These are phyloP conservation scores for Todiramphus saurophagus DNA, from an alignment of 2,113 vertebrate genomes.

Conservation along the genomic window DNA sequence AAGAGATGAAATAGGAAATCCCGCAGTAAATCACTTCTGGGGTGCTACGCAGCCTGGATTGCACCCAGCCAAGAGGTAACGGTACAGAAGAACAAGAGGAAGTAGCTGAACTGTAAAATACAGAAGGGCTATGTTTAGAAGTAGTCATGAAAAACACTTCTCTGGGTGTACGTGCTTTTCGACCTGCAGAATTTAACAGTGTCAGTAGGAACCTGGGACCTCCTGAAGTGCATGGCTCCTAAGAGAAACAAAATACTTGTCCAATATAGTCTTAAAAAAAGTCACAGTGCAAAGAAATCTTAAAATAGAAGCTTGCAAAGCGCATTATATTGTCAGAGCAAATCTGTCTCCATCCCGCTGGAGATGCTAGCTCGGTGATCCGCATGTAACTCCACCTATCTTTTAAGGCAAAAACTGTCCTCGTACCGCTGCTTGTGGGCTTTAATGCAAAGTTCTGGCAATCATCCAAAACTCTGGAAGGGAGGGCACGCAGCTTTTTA, in stretches of 20 bases:
- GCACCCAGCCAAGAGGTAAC: background rate
- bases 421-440: background rate
- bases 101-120: background rate
- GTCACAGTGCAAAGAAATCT: conserved; percentile 5
- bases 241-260: conserved; percentile 24
- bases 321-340: conserved; percentile 49
- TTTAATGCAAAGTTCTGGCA: conserved; percentile 26
- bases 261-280: conserved; percentile 20
- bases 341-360: conserved; percentile 3
- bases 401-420: conserved; percentile 29
- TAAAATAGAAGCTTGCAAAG: conserved; percentile 60
- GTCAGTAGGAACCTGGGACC: background rate
- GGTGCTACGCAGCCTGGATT: background rate
- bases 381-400: conserved; percentile 11
- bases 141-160: background rate
- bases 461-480: background rate
- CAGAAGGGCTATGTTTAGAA: background rate
- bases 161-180: fast-evolving
- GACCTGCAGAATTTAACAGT: background rate
- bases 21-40: background rate
- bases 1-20: background rate
- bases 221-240: background rate
- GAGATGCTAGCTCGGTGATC: conserved; percentile 29
- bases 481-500: background rate
- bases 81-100: background rate